Base-by-base conservation (phyloP, 1,140 invertebrate species). In the Ptiloglossa arizonensis region DNA sequence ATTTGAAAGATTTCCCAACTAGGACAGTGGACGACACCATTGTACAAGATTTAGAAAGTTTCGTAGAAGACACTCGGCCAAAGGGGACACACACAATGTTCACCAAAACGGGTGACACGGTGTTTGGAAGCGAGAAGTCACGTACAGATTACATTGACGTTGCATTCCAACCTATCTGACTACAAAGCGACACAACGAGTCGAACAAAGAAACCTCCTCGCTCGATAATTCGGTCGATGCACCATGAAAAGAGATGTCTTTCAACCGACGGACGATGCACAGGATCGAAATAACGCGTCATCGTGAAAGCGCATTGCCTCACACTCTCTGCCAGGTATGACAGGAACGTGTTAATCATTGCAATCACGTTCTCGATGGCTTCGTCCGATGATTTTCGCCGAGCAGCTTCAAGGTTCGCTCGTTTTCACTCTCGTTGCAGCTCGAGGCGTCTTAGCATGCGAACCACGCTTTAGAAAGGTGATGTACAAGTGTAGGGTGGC, bases 381-480 rank as follows among this genome's bases (percentile, higher is more conserved):
- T 38, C 69, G 29, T 35, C 35, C 70, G 63, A 50, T 19, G 48
- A 73, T 73, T 64, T 64, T 64, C 60, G 24, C 29, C 48, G 35
- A 38, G 48, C 22, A 15, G 17, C 2, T 3, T 50, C 57, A 71
- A 60, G 69, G 69, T 50, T 62, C 24, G 27, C n/a, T 44, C 29
- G 41, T 69, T 76, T 68, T 59, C 64, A 69, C 73, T 59, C 29
- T 69, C 52, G 24, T 5, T 27, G 19, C 9, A 11, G 2, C 52
- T 56, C 67, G 19, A 24, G 22, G 4, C 73, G 63, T 17, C 19
- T 77, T 27, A 35, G 46, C 57, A 63, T 71, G 57, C 68, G 35
- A 38, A 35, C 24, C 75, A 77, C 67, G 57, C 46, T 77, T 77
- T 77, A 71, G 75, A 77, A 77, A 77, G 75, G 75, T 63, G 75